Evolutionary conservation across 2,797 vertebrate genomes (phyloP).

Genomic region (Nyctalus aviator): DNA sequence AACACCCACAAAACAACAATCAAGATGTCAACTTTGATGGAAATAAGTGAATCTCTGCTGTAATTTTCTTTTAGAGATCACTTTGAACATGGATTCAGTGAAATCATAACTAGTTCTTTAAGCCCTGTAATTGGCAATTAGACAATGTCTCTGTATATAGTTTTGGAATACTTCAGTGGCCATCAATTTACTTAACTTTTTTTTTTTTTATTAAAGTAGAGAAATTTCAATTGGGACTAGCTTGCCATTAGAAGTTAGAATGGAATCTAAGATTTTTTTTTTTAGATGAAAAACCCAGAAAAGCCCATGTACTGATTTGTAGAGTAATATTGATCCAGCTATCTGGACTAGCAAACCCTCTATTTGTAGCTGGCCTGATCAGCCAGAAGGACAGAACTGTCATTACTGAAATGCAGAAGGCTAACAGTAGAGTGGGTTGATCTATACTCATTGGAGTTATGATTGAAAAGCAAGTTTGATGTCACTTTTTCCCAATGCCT

Average conservation of each 20-base stretch:
- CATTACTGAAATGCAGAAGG: background rate
- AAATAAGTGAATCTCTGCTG: background rate
- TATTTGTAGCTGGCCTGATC: background rate
- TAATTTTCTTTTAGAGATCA: background rate
- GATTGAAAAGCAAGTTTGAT: background rate
- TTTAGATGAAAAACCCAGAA: background rate
- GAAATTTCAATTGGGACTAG: background rate
- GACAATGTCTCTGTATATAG: background rate
- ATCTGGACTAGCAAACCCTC: background rate
- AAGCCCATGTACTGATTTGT: accelerated
- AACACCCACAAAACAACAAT: background rate
- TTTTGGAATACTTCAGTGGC: background rate
- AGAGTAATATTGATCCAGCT: background rate
- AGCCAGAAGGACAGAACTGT: background rate
- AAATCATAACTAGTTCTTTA: background rate
- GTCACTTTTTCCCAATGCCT: background rate
- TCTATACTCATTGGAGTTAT: background rate
- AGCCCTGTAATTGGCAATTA: background rate
- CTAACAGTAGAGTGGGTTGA: background rate
- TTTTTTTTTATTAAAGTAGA: background rate
- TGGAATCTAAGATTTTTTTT: background rate
- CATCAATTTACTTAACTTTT: background rate
- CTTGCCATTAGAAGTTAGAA: background rate
- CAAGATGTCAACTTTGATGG: background rate
- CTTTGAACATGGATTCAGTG: background rate